Conservation (phyloP, 2,888 invertebrate genomes). For the Diarsia brunnea region DNA sequence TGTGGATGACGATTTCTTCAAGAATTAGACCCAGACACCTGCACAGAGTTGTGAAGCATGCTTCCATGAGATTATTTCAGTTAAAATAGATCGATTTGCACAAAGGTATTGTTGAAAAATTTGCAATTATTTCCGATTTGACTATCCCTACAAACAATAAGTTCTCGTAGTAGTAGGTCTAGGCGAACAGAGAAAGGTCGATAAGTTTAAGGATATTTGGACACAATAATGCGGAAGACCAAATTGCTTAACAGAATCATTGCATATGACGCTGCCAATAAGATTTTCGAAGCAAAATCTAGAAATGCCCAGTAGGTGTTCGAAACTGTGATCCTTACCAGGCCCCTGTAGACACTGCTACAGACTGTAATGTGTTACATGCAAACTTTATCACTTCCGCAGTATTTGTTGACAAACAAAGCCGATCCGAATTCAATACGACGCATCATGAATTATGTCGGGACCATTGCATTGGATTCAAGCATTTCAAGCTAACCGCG, state of each 20-base stretch:
- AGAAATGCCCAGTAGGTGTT: not conserved
- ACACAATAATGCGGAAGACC: slow-evolving; percentile 18
- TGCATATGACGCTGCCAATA: not conserved
- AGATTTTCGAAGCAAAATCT: not conserved
- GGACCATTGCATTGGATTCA: too few relatives aligned
- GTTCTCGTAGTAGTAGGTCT: not conserved
- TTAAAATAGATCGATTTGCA: slow-evolving; percentile 11
- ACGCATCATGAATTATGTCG: not conserved
- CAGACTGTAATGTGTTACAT: too few relatives aligned
- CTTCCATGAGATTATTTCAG: not conserved
- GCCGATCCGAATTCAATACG: not conserved
- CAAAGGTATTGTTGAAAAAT: not conserved
- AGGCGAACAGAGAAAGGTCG: slow-evolving; percentile 19
- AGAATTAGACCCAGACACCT: too few relatives aligned
- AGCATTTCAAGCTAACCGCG: too few relatives aligned
- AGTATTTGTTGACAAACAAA: not conserved
- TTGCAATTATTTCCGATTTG: not conserved
- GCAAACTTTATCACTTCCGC: not conserved
- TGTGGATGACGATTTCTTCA: not conserved
- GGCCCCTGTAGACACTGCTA: not conserved
- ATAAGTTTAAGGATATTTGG: slow-evolving; percentile 19
- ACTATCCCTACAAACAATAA: not conserved
- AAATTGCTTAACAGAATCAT: not conserved
- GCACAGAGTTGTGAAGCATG: not conserved
- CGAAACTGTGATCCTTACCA: not conserved